Percentiles rank a stretch among this genome's conserved stretches.
These are phyloP conservation scores for Phalangium opilio DNA, from an alignment of 2,888 invertebrate genomes.

Conservation along the genomic window DNA sequence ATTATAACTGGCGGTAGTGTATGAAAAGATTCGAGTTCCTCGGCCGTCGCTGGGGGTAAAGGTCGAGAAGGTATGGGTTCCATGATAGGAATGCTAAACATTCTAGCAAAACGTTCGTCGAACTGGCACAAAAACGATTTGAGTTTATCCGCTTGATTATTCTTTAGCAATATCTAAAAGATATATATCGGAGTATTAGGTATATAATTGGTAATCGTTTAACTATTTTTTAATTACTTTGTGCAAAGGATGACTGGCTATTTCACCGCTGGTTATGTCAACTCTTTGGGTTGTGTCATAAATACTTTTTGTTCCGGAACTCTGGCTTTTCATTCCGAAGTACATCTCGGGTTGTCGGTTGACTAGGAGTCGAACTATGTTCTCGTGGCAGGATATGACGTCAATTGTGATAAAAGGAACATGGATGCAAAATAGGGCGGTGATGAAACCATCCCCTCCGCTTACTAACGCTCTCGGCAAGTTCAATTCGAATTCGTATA, in stretches of 20 bases:
- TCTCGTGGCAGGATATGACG: conserved; percentile 6
- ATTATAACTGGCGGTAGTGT: too few species aligned
- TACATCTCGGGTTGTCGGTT: conserved; percentile 3
- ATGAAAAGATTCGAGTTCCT: too few species aligned
- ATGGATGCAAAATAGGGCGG: conserved; percentile 5
- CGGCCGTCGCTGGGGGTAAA: too few species aligned
- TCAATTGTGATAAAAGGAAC: conserved; percentile 10
- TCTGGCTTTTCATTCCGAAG: conserved; percentile 3
- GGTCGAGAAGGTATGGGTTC: too few species aligned
- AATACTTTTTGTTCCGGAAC: conserved; percentile 5
- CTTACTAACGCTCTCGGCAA: too few species aligned
- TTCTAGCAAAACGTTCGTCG: conserved; percentile 6
- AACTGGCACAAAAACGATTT: conserved; percentile 10
- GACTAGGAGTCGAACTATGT: conserved; percentile 4
- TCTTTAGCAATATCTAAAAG: conserved; percentile 9
- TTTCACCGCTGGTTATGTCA: conserved; percentile 1
- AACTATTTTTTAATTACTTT: conserved; percentile 8
- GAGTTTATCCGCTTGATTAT: conserved; percentile 13
- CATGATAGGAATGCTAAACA: too few species aligned
- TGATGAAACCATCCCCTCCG: background rate
- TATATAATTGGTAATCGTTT: background rate
- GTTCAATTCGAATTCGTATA: conserved; percentile 11
- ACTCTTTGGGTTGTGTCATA: conserved; percentile 3
- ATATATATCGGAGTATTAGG: background rate
- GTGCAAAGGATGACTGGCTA: conserved; percentile 6